Evolutionary conservation across 2,888 invertebrate genomes (phyloP), one percentile per base, ranked within the genome.

Genomic region (Rotaria sp.): DNA sequence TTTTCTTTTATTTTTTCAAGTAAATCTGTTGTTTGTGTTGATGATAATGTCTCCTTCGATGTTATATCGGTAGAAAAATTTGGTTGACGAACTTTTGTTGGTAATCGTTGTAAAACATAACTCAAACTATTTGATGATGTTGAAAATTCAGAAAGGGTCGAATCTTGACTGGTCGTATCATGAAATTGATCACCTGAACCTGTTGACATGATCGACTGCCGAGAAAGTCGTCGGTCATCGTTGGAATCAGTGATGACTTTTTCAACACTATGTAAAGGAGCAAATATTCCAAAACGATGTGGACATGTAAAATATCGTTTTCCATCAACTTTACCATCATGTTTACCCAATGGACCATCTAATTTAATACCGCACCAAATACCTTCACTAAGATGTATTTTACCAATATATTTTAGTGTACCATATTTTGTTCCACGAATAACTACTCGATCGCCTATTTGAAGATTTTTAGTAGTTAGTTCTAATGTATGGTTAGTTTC

Each of bases 391-490:
- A 97, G 97, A 89, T 96, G 95, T 52, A 97, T 95, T 85, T 93
- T 92, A 48, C 97, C 97, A 88, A 96, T 93, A 91, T 94, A 97
- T 88, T 94, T 93, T 85, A 97, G 93, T 84, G 88, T 88, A 48
- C 91, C 91, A 0, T 90, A 89, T 86, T 91, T 91, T 18, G 89
- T 90, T 11, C 91, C 91, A 30, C 90, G 89, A 26, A 91, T 90
- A 95, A 95, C 97, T 88, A 97, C 95, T 88, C 94, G 93, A 90
- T 97, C 95, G 50, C 97, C 97, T 90, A 97, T 96, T 89, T 96
- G 96, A 91, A 96, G 97, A 92, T 96, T 95, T 45, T 45, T 26
- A 4, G 21, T 15, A 13, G 24, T n/a, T 59, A 13, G 18, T 35
- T 50, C 18, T 3, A 13, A 2, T 50, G 52, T 30, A 11, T 35